These are phyloP conservation scores for Dione vanillae DNA, from an alignment of 2,888 invertebrate genomes.

Conservation along the genomic window DNA sequence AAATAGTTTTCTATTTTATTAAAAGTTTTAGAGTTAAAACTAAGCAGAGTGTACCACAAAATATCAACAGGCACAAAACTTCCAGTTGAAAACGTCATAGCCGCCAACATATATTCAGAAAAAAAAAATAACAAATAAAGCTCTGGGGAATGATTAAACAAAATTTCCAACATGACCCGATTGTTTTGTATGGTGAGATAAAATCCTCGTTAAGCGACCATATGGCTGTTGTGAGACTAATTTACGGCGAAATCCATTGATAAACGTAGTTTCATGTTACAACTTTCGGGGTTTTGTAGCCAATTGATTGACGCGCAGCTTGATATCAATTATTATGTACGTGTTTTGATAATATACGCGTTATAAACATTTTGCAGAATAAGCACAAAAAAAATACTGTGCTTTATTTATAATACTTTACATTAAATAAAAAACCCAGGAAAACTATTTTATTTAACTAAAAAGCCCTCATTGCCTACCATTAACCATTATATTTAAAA, in stretches of 20 bases:
- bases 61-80: too few species aligned
- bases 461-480: too few species aligned
- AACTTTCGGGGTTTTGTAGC: constrained; percentile 26
- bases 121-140: neutral
- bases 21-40: too few species aligned
- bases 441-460: too few species aligned
- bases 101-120: too few species aligned
- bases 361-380: constrained; percentile 4
- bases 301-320: neutral
- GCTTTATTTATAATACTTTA: too few species aligned
- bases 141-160: neutral
- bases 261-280: constrained; percentile 40
- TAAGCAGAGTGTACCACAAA: too few species aligned
- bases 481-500: too few species aligned
- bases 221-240: constrained; percentile 41
- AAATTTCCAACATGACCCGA: constrained; percentile 5
- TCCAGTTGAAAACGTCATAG: too few species aligned
- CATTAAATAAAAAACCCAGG: too few species aligned
- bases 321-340: constrained; percentile 3
- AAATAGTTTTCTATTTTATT: too few species aligned
- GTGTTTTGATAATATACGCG: neutral
- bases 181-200: constrained; percentile 51
- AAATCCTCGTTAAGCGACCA: constrained; percentile 52
- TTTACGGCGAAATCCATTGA: constrained; percentile 42
- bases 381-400: neutral